Base-by-base conservation (phyloP, 2,888 invertebrate species). In the Philopedon plagiatum region DNA sequence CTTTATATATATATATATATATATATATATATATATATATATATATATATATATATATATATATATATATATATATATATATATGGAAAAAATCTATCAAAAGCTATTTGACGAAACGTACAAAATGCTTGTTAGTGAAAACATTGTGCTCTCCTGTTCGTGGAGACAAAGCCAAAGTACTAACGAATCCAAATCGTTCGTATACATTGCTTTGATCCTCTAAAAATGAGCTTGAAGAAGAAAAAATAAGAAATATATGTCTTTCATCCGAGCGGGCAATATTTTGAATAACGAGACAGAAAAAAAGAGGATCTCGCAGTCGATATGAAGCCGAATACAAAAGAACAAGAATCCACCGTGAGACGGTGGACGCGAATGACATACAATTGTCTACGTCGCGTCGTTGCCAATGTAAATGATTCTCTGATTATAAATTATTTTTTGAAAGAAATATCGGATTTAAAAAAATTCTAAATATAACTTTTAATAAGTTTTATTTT, bases 261-360 rank as follows among this genome's bases (percentile, higher is more conserved):
- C 71, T 71, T 71, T 71, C 66, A 71, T 71, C 62, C 57, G 57
- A 66, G 54, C 65, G 66, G 71, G 71, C 66, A 71, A 71, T 71
- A 71, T 71, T 71, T 71, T 71, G 71, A 71, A 71, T 71, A 71
- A 71, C 71, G 71, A 71, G 71, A 71, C 71, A 62, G 66, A 71
- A 71, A 71, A 71, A 66, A 71, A 71, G 66, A 61, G 49, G 23
- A 71, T 57, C 64, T 61, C 56, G 54, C 65, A 57, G 66, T 57
- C 71, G 73, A 73, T 73, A 73, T 68, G 64, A 73, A 68, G 67
- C 64, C 68, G 73, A 73, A 73, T 73, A 73, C 73, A 73, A 73
- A 73, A 73, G 73, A 68, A 64, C 68, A 68, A 68, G 73, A 68
- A 73, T 66, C 21, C 67, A 66, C 66, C 63, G 68, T 68, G 68